Base-by-base conservation (phyloP, 2,113 vertebrate species). In the Onychorhynchus coronatus region DNA sequence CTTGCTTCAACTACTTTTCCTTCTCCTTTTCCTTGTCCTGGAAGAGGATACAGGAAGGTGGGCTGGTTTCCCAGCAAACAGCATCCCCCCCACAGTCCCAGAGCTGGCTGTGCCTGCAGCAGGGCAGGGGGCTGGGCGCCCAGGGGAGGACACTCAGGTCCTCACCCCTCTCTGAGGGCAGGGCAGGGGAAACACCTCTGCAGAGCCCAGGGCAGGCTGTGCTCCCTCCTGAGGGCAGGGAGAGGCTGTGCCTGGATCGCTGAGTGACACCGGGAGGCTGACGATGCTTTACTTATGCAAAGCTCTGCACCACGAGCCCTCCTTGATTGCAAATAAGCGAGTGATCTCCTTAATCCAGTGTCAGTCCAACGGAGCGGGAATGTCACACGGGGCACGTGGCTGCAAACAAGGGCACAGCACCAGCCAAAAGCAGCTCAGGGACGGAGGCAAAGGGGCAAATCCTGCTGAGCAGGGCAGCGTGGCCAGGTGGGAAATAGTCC, bases 281-380 rank as follows among this genome's bases (percentile, higher is more conserved):
- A 53, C 42, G 81, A 20, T 24, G 61, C 44, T 66, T 88, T 8
- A 9, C 30, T 59, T 68, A 18, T 5, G 70, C 91, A 82, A 30
- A 73, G 78, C 91, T 70, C 89, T 85, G 88, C 85, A 47, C 31
- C 52, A 3, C 1, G 28, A 67, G 72, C 91, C 72, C 76, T 63
- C 1, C 85, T 87, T 61, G 12, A 71, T 30, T 80, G 55, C 88
- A 83, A 28, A 58, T 44, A n/a, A 49, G 58, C 46, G 21, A 62
- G 20, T 5, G 44, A 87, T 16, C 52, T 30, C 27, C 53, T 27
- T 58, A 46, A 58, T 76, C 42, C 88, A 35, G 55, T 2, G 2
- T 0, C 19, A 37, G 49, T 27, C 59, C 65, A 37, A 4, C 21
- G 5, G 59, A 72, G 65, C 8, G 0, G 10, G 27, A 21, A 4